Conservation (phyloP, 2,113 vertebrate species). For the Caloenas nicobarica region DNA sequence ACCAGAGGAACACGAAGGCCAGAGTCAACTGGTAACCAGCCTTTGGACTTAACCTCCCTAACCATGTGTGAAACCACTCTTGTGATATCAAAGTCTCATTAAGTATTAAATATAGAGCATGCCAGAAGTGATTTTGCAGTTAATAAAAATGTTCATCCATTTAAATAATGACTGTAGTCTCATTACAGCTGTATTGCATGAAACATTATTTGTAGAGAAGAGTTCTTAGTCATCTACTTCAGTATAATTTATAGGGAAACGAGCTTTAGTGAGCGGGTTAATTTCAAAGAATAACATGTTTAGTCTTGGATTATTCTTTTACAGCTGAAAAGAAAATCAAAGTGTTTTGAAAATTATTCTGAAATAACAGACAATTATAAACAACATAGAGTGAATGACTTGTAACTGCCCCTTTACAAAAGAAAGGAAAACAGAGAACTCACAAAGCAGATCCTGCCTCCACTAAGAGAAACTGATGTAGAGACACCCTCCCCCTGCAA, state of each 20-base stretch:
- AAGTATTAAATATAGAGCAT: constrained; percentile 44
- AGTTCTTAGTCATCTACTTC: constrained; percentile 73
- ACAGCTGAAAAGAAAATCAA: constrained; percentile 69
- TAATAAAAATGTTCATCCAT: constrained; percentile 55
- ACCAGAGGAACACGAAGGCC: not conserved
- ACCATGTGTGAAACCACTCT: not conserved
- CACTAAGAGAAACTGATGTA: not conserved
- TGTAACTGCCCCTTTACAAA: constrained; percentile 30
- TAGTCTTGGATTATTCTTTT: constrained; percentile 64
- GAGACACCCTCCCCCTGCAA: not conserved
- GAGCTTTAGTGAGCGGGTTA: constrained; percentile 48
- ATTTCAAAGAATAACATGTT: constrained; percentile 75
- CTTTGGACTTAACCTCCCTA: constrained; percentile 1
- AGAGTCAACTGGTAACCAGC: not conserved
- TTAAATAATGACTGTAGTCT: constrained; percentile 56
- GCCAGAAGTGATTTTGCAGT: constrained; percentile 55
- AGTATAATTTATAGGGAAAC: constrained; percentile 62
- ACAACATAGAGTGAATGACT: constrained; percentile 35
- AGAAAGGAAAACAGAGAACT: constrained; percentile 4
- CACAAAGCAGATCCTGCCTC: not conserved
- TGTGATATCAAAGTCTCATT: constrained; percentile 36
- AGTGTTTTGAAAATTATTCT: constrained; percentile 58
- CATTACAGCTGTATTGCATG: constrained; percentile 67
- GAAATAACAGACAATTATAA: constrained; percentile 61
- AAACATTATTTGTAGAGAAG: constrained; percentile 65